Evolutionary conservation across 2,888 invertebrate genomes (phyloP).

Genomic region (Hypomecis punctinalis): DNA sequence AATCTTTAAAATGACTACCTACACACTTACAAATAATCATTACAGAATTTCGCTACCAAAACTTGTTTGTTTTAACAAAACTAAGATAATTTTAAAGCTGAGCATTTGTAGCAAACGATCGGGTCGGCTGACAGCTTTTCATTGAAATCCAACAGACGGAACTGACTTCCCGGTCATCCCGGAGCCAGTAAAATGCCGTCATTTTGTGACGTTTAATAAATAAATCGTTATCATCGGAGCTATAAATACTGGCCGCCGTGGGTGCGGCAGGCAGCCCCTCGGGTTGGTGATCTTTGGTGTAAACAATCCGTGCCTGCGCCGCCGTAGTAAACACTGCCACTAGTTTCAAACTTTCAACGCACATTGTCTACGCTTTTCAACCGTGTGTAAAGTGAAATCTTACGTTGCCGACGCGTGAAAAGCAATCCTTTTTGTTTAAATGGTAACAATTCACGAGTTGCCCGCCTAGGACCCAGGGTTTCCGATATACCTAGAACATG

Average conservation of each 20-base stretch:
- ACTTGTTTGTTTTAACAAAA: too few species aligned
- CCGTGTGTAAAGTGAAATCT: neutral
- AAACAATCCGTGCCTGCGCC: slow-evolving; percentile 56
- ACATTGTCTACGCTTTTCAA: slow-evolving; percentile 20
- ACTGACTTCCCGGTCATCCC: neutral
- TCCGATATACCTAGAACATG: too few species aligned
- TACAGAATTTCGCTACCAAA: too few species aligned
- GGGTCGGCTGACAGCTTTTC: neutral
- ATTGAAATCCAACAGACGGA: neutral
- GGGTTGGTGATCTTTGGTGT: slow-evolving; percentile 69
- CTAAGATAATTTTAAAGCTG: too few species aligned
- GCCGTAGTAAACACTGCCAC: slow-evolving; percentile 62
- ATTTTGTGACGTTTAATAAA: slow-evolving; percentile 54
- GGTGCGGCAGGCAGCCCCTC: slow-evolving; percentile 38
- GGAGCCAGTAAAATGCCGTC: slow-evolving; percentile 45
- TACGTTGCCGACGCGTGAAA: neutral
- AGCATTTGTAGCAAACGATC: neutral
- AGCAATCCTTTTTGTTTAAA: neutral
- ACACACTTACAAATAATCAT: too few species aligned
- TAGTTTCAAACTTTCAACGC: slow-evolving; percentile 12
- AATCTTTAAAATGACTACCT: too few species aligned
- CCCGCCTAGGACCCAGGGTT: too few species aligned
- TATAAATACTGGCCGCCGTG: slow-evolving; percentile 52
- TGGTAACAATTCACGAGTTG: too few species aligned
- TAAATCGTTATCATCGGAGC: slow-evolving; percentile 50